Percentiles rank a stretch among this genome's conserved stretches.
These are phyloP conservation scores for Syngnathus scovelli DNA, from an alignment of 2,113 vertebrate species.

Conservation along the genomic window DNA sequence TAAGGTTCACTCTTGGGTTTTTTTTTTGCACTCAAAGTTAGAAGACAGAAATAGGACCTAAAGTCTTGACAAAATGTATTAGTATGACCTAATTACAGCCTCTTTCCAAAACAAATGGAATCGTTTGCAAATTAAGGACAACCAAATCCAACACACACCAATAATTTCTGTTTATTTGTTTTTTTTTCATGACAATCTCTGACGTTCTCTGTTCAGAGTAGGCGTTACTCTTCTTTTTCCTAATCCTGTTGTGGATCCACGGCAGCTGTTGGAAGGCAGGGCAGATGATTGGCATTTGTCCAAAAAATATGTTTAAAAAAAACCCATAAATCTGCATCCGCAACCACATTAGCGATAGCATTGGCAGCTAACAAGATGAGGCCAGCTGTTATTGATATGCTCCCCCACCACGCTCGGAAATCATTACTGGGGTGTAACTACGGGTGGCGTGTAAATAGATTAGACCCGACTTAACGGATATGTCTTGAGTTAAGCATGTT, in stretches of 20 bases:
- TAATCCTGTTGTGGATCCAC: constrained; percentile 24
- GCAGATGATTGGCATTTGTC: constrained; percentile 7
- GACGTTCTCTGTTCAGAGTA: constrained; percentile 29
- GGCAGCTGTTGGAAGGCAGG: constrained; percentile 35
- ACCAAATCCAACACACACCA: neutral
- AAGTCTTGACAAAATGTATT: no score
- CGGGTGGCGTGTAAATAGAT: neutral
- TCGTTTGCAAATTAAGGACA: neutral
- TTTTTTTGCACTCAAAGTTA: constrained; percentile 10
- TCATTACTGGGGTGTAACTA: neutral
- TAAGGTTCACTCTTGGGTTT: neutral
- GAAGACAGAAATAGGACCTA: neutral
- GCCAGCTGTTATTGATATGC: neutral
- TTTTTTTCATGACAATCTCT: constrained; percentile 25
- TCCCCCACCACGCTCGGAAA: constrained; percentile 2
- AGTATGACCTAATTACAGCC: neutral
- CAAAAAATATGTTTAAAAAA: neutral
- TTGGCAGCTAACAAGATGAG: neutral
- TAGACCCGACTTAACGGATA: neutral
- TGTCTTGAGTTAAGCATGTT: neutral
- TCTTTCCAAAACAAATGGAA: neutral
- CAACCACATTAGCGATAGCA: neutral
- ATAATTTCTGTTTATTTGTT: constrained; percentile 48
- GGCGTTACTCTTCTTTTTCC: constrained; percentile 32
- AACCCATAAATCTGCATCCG: neutral